phyloP scores from a whole-genome alignment of 2,888 invertebrate species.

The Caenorhabditis doughertyi region DNA sequence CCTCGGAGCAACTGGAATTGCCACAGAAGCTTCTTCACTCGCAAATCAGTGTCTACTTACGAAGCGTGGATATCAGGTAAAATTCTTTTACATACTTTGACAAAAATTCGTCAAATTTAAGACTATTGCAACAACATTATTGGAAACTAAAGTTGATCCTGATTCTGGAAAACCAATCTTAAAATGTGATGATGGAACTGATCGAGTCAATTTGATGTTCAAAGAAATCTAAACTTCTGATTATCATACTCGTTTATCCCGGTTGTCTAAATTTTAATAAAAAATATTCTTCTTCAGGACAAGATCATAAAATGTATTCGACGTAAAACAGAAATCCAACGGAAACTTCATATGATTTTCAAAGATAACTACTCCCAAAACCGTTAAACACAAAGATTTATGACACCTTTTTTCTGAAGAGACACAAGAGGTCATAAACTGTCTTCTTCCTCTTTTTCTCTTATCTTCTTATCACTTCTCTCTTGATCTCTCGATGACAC shows the following conservation, averaged over 20 bases:
- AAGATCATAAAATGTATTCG: not conserved
- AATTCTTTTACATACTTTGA: not conserved
- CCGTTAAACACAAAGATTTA: slow-evolving; percentile 23
- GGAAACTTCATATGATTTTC: slow-evolving; percentile 1
- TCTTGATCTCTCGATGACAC: slow-evolving; percentile 25
- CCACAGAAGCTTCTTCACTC: slow-evolving; percentile 54
- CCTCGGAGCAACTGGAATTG: slow-evolving; percentile 57
- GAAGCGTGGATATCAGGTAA: slow-evolving; percentile 48
- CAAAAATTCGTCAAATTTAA: not conserved
- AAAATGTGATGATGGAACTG: slow-evolving; percentile 59
- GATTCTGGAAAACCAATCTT: slow-evolving; percentile 45
- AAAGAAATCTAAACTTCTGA: slow-evolving; percentile 32
- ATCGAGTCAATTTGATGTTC: slow-evolving; percentile 56
- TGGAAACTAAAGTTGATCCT: slow-evolving; percentile 37
- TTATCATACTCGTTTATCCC: not conserved
- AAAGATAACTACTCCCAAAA: slow-evolving; percentile 15
- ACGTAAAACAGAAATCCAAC: no score
- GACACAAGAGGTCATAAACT: slow-evolving; percentile 29
- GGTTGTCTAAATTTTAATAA: not conserved
- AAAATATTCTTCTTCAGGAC: not conserved
- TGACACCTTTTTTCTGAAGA: slow-evolving; percentile 3
- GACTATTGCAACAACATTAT: slow-evolving; percentile 46
- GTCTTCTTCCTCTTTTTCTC: slow-evolving; percentile 4
- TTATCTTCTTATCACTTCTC: slow-evolving; percentile 26
- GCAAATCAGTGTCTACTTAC: slow-evolving; percentile 49